Evolutionary conservation across 2,888 invertebrate species (phyloP).

Genomic region (Rhimphoctona megacephalus): DNA sequence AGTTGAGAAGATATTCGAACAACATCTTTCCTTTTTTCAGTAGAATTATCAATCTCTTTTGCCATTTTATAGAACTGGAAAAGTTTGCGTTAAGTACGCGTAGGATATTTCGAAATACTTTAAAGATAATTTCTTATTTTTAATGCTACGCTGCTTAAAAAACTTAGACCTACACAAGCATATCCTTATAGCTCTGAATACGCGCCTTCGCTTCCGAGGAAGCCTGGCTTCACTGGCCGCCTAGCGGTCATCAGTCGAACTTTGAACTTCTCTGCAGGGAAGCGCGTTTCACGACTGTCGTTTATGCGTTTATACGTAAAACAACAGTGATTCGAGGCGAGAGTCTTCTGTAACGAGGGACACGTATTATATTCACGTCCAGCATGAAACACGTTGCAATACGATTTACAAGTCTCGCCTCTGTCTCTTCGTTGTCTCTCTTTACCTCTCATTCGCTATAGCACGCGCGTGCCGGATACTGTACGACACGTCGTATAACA

Average conservation of each 20-base stretch:
- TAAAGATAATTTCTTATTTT: neutral
- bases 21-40: slow-evolving; percentile 9
- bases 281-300: neutral
- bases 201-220: neutral
- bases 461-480: slow-evolving; percentile 53
- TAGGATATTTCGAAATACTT: neutral
- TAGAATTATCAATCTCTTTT: neutral
- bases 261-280: neutral
- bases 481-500: slow-evolving; percentile 56
- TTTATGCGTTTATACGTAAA: neutral
- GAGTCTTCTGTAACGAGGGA: slow-evolving; percentile 42
- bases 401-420: slow-evolving; percentile 58
- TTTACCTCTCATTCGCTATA: slow-evolving; percentile 29
- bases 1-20: slow-evolving; percentile 45
- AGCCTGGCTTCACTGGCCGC: neutral
- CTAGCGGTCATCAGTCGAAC: neutral
- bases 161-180: neutral
- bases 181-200: neutral
- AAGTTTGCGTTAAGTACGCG: neutral
- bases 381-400: slow-evolving; percentile 34
- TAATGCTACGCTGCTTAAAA: no score
- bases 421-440: slow-evolving; percentile 30
- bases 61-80: neutral
- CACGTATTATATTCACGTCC: slow-evolving; percentile 55
- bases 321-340: slow-evolving; percentile 28